Evolutionary conservation across 2,797 vertebrate genomes (phyloP), one percentile per base, ranked within the genome.

Genomic region (Harpagifer antarcticus): DNA sequence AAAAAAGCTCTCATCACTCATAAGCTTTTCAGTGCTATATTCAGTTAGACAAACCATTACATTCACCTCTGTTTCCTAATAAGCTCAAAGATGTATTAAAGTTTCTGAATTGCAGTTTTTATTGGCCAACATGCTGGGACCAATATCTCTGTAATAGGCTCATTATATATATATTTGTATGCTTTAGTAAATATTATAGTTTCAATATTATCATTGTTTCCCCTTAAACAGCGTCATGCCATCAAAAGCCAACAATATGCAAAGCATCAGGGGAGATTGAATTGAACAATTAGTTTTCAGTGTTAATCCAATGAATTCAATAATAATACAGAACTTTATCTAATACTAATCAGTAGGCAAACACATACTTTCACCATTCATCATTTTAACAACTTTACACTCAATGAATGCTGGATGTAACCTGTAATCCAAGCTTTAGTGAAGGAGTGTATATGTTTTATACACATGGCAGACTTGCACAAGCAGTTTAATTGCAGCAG

Each of bases 381-480:
- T 27, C 23, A 5, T 13, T 31, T 12, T 12, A 13, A 20, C n/a
- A 58, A 20, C 12, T 58, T 14, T 16, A 13, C 27, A 23, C 33
- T 60, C 19, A 11, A 45, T 45, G 27, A 23, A 33, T 47, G 47
- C 27, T 47, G 31, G 16, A 54, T 50, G n/a, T 58, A 45, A 52
- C 19, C 20, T 60, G 19, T 52, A 27, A 52, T 49, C 43, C 23
- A n/a, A 60, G n/a, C 20, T 68, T 14, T 11, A n/a, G 19, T 27
- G 45, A 17, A 20, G 45, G 17, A 20, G 17, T 57, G 17, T 33
- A 14, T 40, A 14, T 61, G 23, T 7, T 5, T 7, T 44, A 16
- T 14, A 33, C 33, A 11, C 19, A 37, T 48, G 20, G 33, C 6
- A 52, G 56, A 80, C 43, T 47, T 68, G 49, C 33, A 54, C 40